phyloP scores from a whole-genome alignment of 2,888 invertebrate species.

The Melinaea menophilus region DNA sequence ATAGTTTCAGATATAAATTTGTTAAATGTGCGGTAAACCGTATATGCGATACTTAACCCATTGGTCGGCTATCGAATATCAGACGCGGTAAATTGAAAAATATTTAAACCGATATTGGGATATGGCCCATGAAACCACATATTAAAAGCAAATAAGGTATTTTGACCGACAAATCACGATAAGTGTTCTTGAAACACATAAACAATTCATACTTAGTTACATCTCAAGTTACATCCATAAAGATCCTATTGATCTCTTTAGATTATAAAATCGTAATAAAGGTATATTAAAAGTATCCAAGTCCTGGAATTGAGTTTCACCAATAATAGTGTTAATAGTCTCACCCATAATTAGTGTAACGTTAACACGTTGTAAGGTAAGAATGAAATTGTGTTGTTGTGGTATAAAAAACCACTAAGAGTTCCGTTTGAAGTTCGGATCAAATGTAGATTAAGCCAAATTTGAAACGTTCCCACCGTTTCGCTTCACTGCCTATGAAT shows the following conservation, averaged over 20 bases:
- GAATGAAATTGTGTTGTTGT: constrained; percentile 26
- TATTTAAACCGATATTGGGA: constrained; percentile 49
- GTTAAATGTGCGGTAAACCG: constrained; percentile 30
- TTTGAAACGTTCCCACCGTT: constrained; percentile 72
- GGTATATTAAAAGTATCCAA: no score
- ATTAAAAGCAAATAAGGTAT: constrained; percentile 29
- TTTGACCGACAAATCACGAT: background rate
- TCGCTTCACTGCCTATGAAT: constrained; percentile 65
- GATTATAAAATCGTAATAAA: no score
- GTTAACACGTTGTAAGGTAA: constrained; percentile 21
- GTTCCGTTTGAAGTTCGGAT: constrained; percentile 62
- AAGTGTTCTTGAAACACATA: background rate
- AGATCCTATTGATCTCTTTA: no score
- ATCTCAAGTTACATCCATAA: background rate
- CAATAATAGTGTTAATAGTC: no score
- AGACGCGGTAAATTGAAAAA: constrained; percentile 48
- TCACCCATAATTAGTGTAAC: background rate
- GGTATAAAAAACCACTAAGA: constrained; percentile 50
- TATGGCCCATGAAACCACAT: constrained; percentile 57
- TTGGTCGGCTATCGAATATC: constrained; percentile 54
- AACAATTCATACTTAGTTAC: background rate
- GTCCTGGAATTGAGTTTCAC: no score
- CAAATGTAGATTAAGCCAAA: constrained; percentile 67
- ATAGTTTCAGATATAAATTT: constrained; percentile 18
- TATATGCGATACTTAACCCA: constrained; percentile 30